A percentile compares a stretch with the other conserved stretches of the same genome.
Conservation (phyloP, 2,113 vertebrate species). For the Rostratula benghalensis region DNA sequence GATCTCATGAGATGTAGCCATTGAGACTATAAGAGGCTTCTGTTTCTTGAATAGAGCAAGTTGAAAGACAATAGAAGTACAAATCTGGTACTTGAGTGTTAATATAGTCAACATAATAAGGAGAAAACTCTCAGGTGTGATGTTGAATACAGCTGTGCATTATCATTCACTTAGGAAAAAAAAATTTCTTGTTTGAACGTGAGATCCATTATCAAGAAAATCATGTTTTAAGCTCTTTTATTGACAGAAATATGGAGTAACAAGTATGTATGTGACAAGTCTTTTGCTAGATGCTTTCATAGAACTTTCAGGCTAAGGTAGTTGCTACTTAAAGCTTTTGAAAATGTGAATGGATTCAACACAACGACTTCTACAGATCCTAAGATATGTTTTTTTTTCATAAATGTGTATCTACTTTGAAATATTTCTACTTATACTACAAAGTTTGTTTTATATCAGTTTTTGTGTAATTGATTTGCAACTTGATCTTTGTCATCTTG, state of each 20-base stretch:
- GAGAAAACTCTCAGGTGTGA: not conserved
- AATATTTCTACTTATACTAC: not conserved
- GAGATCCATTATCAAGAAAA: not conserved
- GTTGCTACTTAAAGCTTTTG: not conserved
- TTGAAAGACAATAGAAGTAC: not conserved
- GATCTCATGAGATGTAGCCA: not conserved
- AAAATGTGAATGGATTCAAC: not conserved
- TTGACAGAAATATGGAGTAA: not conserved
- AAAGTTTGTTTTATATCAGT: not conserved
- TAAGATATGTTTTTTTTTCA: not conserved
- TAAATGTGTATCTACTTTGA: not conserved
- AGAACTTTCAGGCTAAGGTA: not conserved
- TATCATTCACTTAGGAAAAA: not conserved
- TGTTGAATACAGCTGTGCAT: not conserved
- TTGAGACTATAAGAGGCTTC: not conserved
- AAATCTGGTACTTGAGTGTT: not conserved
- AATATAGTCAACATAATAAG: not conserved
- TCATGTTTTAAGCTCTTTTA: not conserved
- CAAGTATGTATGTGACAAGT: not conserved
- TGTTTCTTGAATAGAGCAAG: not conserved
- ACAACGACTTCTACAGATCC: not conserved
- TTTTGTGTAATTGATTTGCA: not conserved
- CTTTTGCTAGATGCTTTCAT: not conserved
- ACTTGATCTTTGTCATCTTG: slow-evolving; percentile 8
- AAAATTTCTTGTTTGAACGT: not conserved